These are phyloP conservation scores for Ophiothrix spiculata DNA, from an alignment of 35 echinoderm and acorn worm species.

Conservation along the genomic window DNA sequence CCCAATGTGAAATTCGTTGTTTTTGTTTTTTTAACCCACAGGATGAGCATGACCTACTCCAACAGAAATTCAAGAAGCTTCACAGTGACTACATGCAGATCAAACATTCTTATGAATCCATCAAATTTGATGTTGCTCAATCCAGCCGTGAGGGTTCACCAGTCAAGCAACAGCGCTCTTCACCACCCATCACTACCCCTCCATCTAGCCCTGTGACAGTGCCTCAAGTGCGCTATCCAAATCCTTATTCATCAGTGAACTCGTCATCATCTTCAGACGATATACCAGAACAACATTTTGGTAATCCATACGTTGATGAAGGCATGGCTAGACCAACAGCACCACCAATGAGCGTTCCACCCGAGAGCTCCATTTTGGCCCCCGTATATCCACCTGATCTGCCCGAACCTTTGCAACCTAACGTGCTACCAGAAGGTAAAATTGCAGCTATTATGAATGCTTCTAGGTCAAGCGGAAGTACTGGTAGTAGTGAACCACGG, in stretches of 20 bases:
- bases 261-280: not conserved
- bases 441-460: constrained; percentile 58
- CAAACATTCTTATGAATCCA: constrained; percentile 63
- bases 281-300: not conserved
- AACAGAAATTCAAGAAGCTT: constrained; percentile 62
- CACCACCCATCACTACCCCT: not conserved
- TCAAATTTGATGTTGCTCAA: constrained; percentile 63
- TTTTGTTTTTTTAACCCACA: not conserved
- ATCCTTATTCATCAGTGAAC: constrained; percentile 13
- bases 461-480: not conserved
- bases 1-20: too few species aligned
- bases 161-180: constrained; percentile 1
- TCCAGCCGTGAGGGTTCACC: not conserved
- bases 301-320: not conserved
- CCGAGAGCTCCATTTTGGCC: not conserved
- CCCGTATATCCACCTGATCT: constrained; percentile 51
- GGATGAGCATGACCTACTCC: constrained; percentile 39
- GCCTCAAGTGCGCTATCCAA: not conserved
- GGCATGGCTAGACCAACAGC: not conserved
- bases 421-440: constrained; percentile 48
- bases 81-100: constrained; percentile 73
- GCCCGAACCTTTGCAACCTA: constrained; percentile 49
- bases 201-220: not conserved
- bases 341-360: not conserved
- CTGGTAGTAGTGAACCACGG: not conserved